Evolutionary conservation across 1,140 invertebrate genomes (phyloP), one percentile per base, ranked within the genome.

Genomic region (Brachystomella parvula): DNA sequence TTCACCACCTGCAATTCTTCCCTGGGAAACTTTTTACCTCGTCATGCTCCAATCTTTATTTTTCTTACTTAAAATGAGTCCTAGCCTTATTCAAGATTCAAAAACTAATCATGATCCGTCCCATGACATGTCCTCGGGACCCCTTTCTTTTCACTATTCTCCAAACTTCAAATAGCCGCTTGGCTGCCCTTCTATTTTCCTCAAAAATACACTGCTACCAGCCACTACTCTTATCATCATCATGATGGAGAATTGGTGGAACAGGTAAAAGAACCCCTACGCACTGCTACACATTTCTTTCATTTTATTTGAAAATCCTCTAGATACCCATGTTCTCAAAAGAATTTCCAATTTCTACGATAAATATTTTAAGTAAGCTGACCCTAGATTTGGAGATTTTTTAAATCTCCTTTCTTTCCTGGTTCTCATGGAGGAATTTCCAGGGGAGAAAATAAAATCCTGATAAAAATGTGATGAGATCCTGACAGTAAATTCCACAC

Each of bases 1-100:
- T 65, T 30, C 59, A 66, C 47, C 68, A 69, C 68, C 68, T 69
- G 68, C 68, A 47, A 47, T 62, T 63, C 62, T 69, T 69, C 68
- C 68, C 63, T 39, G 3, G 30, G 35, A 61, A 66, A 61, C 24
- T 53, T 53, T 53, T 30, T 21, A 53, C 15, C 49, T 53, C 24
- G 49, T 53, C 49, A 53, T 53, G 49, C 24, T 53, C 12, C 6
- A 26, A 19, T 26, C 49, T 53, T 53, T 53, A 26, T 19, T 53
- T 19, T 53, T 26, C 49, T 53, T 17, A 6, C 12, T 6, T 26
- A 26, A 53, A 53, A 53, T 53, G 9, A 15, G 6, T 53, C 24
- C 49, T 24, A 9, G 49, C 49, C 49, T 53, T 53, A 53, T 53
- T 53, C 49, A 53, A 53, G 15, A 53, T 53, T 53, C 24, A 53